Evolutionary conservation across 30 jellyfish, hydroid and myxozoan genomes (phyloP), one percentile per base, ranked within the genome.

Genomic region (Catostylus mosaicus): DNA sequence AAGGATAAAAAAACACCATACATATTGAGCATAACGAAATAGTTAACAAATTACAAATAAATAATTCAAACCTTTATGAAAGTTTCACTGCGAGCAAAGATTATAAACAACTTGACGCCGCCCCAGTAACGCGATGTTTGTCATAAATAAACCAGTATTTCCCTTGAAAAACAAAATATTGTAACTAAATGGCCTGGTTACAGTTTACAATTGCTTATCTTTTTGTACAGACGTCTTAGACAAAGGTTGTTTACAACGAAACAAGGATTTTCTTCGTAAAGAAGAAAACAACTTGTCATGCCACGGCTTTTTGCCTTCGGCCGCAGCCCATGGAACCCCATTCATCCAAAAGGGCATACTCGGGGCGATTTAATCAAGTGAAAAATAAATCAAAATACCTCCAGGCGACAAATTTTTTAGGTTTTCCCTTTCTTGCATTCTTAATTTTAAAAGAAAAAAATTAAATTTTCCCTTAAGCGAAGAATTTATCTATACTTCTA

Each of bases 231-330:
- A 45, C 78, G 45, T 20, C 70, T 30, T 1, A 80, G 57, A 80
- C 90, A 80, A 80, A 65, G 35, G 84, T 68, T 80, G 90, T 80
- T 80, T 80, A 80, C 90, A 63, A 67, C 90, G 83, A 66, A 22
- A 68, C 64, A 63, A 30, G 84, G 84, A 80, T 63, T 63, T 67
- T 69, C 88, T 60, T 80, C 50, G 73, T 26, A 37, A 65, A 63
- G 90, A 67, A 59, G 79, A 78, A 80, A 80, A 80, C 90, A 80
- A 78, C 80, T 65, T 33, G 62, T 43, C 37, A 36, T 22, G 63
- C 50, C n/a, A 27, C 61, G 81, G 81, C 89, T 64, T 31, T 31
- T 18, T 11, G 67, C 73, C 48, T 35, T 18, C 20, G 6, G 24
- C 14, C 2, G 24, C 2, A 50, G 20, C 63, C 63, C 24, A 4